Conservation (phyloP, 2,113 vertebrate species). For the Dicaeum eximium region DNA sequence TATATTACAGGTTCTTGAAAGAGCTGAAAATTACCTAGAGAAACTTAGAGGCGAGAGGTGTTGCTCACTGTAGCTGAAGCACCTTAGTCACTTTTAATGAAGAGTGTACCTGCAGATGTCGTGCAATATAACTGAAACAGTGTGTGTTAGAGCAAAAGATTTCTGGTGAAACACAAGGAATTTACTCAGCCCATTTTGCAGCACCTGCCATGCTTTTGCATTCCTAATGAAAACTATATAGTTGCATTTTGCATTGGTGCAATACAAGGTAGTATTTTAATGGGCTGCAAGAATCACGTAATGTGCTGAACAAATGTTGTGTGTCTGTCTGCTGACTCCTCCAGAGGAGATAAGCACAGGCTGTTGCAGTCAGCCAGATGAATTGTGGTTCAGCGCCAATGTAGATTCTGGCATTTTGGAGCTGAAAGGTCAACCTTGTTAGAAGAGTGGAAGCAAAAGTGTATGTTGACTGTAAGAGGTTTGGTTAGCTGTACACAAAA, state of each 20-base stretch:
- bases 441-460: background rate
- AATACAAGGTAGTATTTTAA: background rate
- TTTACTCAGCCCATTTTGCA: background rate
- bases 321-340: background rate
- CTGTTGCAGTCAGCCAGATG: background rate
- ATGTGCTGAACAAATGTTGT: background rate
- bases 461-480: background rate
- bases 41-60: background rate
- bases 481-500: background rate
- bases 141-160: background rate
- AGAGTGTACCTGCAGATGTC: background rate
- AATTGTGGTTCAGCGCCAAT: background rate
- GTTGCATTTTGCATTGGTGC: background rate
- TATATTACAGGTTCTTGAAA: background rate
- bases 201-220: background rate
- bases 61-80: background rate
- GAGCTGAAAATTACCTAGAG: background rate
- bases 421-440: background rate
- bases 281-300: background rate
- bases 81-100: background rate
- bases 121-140: background rate
- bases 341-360: background rate
- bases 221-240: background rate
- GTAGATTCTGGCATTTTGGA: background rate
- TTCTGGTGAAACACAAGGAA: background rate